Conservation (phyloP, 2,888 invertebrate species). For the Perithous albicinctus region DNA sequence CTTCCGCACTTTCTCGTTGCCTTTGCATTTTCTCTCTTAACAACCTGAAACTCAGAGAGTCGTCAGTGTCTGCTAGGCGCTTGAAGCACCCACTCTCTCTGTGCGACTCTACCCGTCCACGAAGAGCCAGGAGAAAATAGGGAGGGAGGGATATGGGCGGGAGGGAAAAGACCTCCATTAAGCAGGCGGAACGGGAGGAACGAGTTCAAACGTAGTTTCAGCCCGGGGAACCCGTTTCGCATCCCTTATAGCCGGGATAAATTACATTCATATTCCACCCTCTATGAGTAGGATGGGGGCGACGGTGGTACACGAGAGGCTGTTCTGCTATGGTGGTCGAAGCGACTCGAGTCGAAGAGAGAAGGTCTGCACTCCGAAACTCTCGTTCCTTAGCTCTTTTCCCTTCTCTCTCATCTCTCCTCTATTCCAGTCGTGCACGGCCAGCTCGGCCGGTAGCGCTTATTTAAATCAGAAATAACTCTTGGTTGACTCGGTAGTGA, state of each 20-base stretch:
- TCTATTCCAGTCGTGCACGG: constrained; percentile 39
- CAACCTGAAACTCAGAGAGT: constrained; percentile 70
- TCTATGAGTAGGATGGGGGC: constrained; percentile 19
- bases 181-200: constrained; percentile 68
- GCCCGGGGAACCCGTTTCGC: constrained; percentile 74
- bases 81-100: constrained; percentile 46
- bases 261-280: constrained; percentile 80
- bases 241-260: constrained; percentile 78
- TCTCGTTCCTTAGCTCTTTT: constrained; percentile 26
- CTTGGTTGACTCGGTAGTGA: constrained; percentile 64
- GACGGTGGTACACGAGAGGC: constrained; percentile 26
- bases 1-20: constrained; percentile 18
- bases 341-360: constrained; percentile 30
- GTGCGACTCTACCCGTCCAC: constrained; percentile 36
- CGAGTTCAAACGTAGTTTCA: constrained; percentile 79
- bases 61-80: constrained; percentile 56
- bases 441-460: constrained; percentile 66
- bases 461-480: constrained; percentile 80
- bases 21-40: constrained; percentile 74
- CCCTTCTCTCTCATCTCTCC: constrained; percentile 5
- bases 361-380: constrained; percentile 46
- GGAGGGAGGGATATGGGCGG: constrained; percentile 18
- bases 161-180: constrained; percentile 62
- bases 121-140: constrained; percentile 33
- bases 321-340: constrained; percentile 53